Base-by-base conservation (phyloP, 2,888 invertebrate species). In the Dermolepida albohirtum region DNA sequence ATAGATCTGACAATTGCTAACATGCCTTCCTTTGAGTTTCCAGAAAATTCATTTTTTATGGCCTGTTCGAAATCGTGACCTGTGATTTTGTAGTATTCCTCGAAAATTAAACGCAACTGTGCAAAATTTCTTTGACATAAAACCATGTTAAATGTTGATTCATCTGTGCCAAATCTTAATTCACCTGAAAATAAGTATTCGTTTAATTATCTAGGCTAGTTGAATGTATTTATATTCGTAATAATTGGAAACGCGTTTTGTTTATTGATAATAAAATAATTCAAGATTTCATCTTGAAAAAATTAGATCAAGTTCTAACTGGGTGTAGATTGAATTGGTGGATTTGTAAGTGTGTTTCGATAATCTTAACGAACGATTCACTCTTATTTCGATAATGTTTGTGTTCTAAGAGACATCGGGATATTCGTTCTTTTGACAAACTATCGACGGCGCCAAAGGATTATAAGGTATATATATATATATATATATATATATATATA, bases 41-140 rank as follows among this genome's bases (percentile, higher is more conserved):
- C 95, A 2, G 94, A 93, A 85, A 95, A 94, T 83, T 95, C 95
- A 6, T 89, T 88, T 77, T 91, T 90, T 79, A 95, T 90, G 0
- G 94, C 93, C 76, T 90, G 88, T 71, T 93, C 92, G 74, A 95
- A 89, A 54, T 90, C 88, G 75, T 93, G 92, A 0, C 94, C 93
- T 1, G 93, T 92, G 71, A 91, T 85, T 78, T 83, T 86, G 70
- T 90, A 86, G 81, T 94, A 94, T 79, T 92, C 91, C 66, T 87
- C 85, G 72, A 83, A 83, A 40, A 87, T 83, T 64, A 84, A 79
- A 22, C 84, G 82, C 47, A 90, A 78, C 77, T 93, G 93, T 11
- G 88, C 86, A 75, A 87, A 89, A 78, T 90, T 92, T 74, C 95
- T 89, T 66, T 93, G 90, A 74, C 93, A 93, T 52, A 97, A 86